A percentile compares a stretch with the other conserved stretches of the same genome.
Conservation (phyloP, 2,888 invertebrate genomes). For the Acanthococcus lagerstroemiae region DNA sequence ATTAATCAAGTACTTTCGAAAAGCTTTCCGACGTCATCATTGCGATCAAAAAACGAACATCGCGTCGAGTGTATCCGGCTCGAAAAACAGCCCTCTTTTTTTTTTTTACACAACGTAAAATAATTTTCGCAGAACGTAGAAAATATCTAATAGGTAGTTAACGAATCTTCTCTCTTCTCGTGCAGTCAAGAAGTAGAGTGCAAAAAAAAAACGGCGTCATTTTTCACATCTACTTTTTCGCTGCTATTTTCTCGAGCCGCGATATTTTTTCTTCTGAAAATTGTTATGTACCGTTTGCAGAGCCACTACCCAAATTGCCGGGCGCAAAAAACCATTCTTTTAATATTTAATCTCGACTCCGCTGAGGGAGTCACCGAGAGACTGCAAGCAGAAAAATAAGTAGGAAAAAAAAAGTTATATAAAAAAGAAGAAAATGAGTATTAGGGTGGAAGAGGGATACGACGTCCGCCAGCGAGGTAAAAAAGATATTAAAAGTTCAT, state of each 20-base stretch:
- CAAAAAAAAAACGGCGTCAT: background rate
- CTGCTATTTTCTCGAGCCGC: too few species aligned
- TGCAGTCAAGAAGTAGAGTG: background rate
- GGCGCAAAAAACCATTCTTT: background rate
- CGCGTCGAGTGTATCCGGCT: background rate
- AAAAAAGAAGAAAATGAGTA: conserved; percentile 6
- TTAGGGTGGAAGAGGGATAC: conserved; percentile 7
- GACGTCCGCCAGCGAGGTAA: conserved; percentile 9
- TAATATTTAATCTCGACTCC: background rate
- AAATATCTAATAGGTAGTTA: background rate
- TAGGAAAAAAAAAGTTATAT: conserved; percentile 4
- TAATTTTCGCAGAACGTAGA: background rate
- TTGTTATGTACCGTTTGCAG: background rate
- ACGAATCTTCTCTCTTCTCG: background rate
- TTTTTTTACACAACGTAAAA: background rate
- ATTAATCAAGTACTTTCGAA: background rate
- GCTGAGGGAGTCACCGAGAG: background rate
- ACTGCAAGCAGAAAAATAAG: background rate
- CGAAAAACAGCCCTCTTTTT: background rate
- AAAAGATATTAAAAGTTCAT: conserved; percentile 30
- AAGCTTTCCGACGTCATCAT: background rate
- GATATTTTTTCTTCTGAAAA: background rate
- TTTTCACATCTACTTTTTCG: background rate
- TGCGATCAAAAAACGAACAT: background rate
- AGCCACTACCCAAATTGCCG: background rate